Percentiles rank a stretch among this genome's conserved stretches.
phyloP scores from a whole-genome alignment of 2,888 invertebrate species.

The Pammene aurita region DNA sequence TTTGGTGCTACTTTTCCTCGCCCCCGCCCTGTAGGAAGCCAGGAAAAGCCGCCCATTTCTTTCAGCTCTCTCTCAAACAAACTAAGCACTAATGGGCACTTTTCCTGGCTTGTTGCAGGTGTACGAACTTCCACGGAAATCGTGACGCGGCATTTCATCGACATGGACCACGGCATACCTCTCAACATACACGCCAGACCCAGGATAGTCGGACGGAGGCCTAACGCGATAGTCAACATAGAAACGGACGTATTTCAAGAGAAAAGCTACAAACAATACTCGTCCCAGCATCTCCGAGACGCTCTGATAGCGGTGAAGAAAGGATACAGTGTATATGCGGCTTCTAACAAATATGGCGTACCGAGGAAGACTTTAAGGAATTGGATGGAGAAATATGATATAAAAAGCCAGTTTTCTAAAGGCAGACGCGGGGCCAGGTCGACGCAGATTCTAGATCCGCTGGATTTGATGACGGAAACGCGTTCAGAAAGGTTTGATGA shows the following conservation, averaged over 20 bases:
- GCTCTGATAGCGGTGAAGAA: slow-evolving; percentile 79
- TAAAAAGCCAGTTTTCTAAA: slow-evolving; percentile 81
- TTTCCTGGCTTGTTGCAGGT: slow-evolving; percentile 80
- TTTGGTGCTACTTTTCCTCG: slow-evolving; percentile 77
- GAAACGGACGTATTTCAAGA: slow-evolving; percentile 80
- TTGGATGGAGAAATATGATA: slow-evolving; percentile 84
- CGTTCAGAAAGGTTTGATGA: slow-evolving; percentile 67
- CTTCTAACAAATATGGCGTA: slow-evolving; percentile 82
- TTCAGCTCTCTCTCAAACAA: slow-evolving; percentile 31
- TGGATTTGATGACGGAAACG: slow-evolving; percentile 68
- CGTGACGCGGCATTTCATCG: slow-evolving; percentile 78
- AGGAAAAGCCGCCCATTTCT: slow-evolving; percentile 77
- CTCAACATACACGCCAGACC: slow-evolving; percentile 76
- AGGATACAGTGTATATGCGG: slow-evolving; percentile 82
- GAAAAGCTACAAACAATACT: slow-evolving; percentile 80
- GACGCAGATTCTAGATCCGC: slow-evolving; percentile 68
- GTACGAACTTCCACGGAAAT: slow-evolving; percentile 77
- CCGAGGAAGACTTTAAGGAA: slow-evolving; percentile 82
- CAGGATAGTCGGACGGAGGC: slow-evolving; percentile 71
- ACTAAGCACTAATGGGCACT: slow-evolving; percentile 63
- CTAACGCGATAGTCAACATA: slow-evolving; percentile 76
- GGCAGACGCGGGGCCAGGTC: slow-evolving; percentile 72
- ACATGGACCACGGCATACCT: slow-evolving; percentile 76
- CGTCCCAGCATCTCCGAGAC: slow-evolving; percentile 77
- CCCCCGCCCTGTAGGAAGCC: slow-evolving; percentile 77